Percentiles rank a stretch among this genome's conserved stretches.
Conservation (phyloP, 2,113 vertebrate genomes). For the Gymnarchus niloticus region DNA sequence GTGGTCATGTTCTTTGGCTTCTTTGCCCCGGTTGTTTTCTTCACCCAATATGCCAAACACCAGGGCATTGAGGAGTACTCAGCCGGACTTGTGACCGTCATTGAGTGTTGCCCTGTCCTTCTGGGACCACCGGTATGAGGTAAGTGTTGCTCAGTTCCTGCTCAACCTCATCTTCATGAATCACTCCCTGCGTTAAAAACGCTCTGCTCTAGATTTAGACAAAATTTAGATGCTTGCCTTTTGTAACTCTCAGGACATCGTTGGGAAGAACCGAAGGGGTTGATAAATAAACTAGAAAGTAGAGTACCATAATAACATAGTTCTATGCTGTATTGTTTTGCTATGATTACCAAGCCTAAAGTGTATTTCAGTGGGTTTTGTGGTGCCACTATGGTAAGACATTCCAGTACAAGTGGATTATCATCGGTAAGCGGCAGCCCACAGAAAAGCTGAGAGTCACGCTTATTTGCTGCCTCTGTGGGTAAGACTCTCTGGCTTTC, state of each 20-base stretch:
- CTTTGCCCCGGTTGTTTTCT: constrained; percentile 73
- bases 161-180: neutral
- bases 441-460: constrained; percentile 49
- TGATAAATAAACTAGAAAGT: neutral
- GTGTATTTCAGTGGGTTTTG: constrained; percentile 30
- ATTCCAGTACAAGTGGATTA: constrained; percentile 51
- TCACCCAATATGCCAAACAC: constrained; percentile 66
- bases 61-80: constrained; percentile 65
- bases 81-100: constrained; percentile 69
- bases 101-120: constrained; percentile 68
- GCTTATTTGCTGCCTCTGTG: constrained; percentile 44
- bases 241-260: neutral
- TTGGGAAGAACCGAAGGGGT: neutral
- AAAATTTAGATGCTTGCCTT: neutral
- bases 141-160: constrained; percentile 44
- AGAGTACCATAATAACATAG: constrained; percentile 9
- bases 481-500: constrained; percentile 30
- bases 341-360: constrained; percentile 23
- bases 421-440: constrained; percentile 35
- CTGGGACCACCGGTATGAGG: constrained; percentile 75
- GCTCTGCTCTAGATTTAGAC: neutral
- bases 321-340: neutral
- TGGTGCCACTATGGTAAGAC: constrained; percentile 46
- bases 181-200: neutral
- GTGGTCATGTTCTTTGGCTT: constrained; percentile 71